Evolutionary conservation across 1,140 invertebrate species (phyloP).

Genomic region (Leptopilina boulardi): DNA sequence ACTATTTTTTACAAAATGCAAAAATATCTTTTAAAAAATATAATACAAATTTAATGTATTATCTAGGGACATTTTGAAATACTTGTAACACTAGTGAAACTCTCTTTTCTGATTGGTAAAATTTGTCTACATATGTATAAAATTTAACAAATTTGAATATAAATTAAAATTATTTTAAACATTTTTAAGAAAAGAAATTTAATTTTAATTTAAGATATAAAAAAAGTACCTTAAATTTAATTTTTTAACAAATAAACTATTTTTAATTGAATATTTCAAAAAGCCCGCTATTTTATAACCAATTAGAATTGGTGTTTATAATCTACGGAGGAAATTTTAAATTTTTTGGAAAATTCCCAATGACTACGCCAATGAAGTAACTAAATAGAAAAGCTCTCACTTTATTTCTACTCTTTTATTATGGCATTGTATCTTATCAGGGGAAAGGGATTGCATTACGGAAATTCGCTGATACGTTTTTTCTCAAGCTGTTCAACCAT

Average conservation of each 20-base stretch:
- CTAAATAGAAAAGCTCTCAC: not conserved
- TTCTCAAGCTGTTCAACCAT: constrained; percentile 63
- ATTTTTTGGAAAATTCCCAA: not conserved
- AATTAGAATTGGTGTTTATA: not conserved
- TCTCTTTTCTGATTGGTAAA: not conserved
- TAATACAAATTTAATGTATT: no score
- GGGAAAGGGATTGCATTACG: constrained; percentile 55
- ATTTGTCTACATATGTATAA: no score
- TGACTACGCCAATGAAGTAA: not conserved
- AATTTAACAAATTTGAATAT: no score
- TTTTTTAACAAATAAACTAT: no score
- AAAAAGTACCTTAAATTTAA: no score
- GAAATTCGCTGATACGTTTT: constrained; percentile 65
- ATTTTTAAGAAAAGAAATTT: no score
- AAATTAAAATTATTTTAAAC: no score
- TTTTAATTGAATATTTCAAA: not conserved
- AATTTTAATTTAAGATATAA: no score
- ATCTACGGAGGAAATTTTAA: not conserved
- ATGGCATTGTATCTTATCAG: constrained; percentile 72
- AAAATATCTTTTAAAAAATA: no score
- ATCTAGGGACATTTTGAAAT: no score
- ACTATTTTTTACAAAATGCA: no score
- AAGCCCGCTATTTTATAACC: not conserved
- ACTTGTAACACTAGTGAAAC: not conserved
- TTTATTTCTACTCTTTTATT: constrained; percentile 57